A percentile compares a stretch with the other conserved stretches of the same genome.
phyloP scores from a whole-genome alignment of 2,113 vertebrate genomes.

The Callopanchax toddi region DNA sequence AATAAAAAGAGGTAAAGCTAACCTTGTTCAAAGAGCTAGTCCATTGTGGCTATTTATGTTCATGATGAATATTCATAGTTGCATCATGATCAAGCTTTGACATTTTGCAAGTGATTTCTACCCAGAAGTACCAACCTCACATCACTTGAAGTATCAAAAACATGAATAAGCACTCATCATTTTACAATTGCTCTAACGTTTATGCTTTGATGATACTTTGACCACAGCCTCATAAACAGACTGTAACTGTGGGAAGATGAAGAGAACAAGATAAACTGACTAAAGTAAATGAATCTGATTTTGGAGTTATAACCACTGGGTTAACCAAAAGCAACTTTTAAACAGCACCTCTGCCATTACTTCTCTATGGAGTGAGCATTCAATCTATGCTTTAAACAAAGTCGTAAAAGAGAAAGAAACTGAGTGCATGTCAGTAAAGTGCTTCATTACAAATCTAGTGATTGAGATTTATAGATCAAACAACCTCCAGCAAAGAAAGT shows the following conservation, averaged over 20 bases:
- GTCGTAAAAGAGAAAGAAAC: background rate
- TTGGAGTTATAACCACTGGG: constrained; percentile 9
- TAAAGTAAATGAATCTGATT: too few species aligned
- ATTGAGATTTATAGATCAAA: background rate
- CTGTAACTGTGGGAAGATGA: background rate
- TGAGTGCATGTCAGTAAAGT: background rate
- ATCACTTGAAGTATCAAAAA: too few species aligned
- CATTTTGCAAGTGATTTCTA: too few species aligned
- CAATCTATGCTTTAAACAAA: background rate
- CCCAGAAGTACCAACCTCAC: too few species aligned
- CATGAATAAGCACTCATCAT: background rate
- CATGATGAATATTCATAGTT: too few species aligned
- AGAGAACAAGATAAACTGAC: background rate
- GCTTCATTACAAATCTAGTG: background rate
- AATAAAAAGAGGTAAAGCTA: too few species aligned
- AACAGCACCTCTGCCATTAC: constrained; percentile 21
- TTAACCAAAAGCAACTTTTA: constrained; percentile 32
- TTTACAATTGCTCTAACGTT: background rate
- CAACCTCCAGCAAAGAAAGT: background rate
- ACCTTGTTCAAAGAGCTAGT: too few species aligned
- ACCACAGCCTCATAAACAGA: background rate
- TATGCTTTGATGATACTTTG: background rate
- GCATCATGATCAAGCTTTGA: too few species aligned
- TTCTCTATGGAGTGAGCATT: constrained; percentile 17
- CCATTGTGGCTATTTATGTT: too few species aligned